Conservation (phyloP, 2,888 invertebrate genomes). For the Glaucopsyche alexis region DNA sequence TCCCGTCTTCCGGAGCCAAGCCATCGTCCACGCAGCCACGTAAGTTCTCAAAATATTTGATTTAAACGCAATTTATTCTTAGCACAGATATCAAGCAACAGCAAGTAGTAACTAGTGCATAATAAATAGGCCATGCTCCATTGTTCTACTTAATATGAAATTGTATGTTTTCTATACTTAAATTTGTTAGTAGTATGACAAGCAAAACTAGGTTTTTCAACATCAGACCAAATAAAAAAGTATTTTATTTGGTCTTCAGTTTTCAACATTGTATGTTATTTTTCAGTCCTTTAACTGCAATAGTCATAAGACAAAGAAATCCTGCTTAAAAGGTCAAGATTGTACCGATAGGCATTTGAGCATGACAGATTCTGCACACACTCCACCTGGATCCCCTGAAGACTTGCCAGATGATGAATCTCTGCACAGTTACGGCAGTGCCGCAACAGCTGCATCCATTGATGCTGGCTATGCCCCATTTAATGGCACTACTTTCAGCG, state of each 20-base stretch:
- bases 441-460: conserved; percentile 88
- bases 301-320: conserved; percentile 62
- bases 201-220: not conserved
- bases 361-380: conserved; percentile 75
- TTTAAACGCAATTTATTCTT: conserved; percentile 20
- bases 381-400: conserved; percentile 82
- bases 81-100: conserved; percentile 19
- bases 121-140: conserved; percentile 21
- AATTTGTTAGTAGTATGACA: not conserved
- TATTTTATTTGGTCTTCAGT: too few species aligned
- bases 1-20: conserved; percentile 66
- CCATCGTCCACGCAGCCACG: conserved; percentile 80
- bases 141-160: conserved; percentile 13
- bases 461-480: conserved; percentile 91
- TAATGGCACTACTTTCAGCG: conserved; percentile 85
- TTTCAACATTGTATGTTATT: conserved; percentile 31
- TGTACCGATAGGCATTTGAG: conserved; percentile 61
- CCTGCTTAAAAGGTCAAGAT: conserved; percentile 64
- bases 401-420: conserved; percentile 88
- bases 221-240: too few species aligned
- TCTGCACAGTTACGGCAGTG: conserved; percentile 88
- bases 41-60: conserved; percentile 55
- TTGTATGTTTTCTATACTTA: not conserved
- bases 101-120: not conserved
- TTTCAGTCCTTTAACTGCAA: conserved; percentile 74